These are phyloP conservation scores for Amblyteles armatorius DNA, from an alignment of 2,888 invertebrate genomes.

Conservation along the genomic window DNA sequence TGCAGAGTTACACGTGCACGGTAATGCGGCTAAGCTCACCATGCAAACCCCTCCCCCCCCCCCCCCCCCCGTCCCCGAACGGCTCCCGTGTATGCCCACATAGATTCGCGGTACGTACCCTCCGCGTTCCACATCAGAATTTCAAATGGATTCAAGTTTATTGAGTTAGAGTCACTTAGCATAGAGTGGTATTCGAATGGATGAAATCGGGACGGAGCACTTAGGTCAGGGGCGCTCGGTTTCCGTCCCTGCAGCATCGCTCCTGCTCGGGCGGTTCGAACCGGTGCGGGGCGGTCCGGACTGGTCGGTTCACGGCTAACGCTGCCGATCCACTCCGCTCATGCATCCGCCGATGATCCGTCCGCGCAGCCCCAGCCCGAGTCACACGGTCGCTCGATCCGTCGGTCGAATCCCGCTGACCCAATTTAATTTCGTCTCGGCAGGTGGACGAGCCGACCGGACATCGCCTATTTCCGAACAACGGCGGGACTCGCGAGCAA, in stretches of 20 bases:
- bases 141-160: slow-evolving; percentile 62
- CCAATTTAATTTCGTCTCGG: slow-evolving; percentile 47
- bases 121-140: slow-evolving; percentile 53
- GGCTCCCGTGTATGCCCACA: neutral
- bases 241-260: slow-evolving; percentile 18
- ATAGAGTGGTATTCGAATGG: slow-evolving; percentile 62
- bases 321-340: slow-evolving; percentile 5
- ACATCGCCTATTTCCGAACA: neutral
- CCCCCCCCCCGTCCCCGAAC: too few species aligned
- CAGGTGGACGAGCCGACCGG: slow-evolving; percentile 16
- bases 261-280: neutral
- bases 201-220: slow-evolving; percentile 56
- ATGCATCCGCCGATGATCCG: neutral
- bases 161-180: slow-evolving; percentile 63
- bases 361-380: neutral
- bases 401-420: slow-evolving; percentile 21
- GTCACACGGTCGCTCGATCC: slow-evolving; percentile 8
- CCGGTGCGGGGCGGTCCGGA: neutral
- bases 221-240: slow-evolving; percentile 47
- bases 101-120: neutral
- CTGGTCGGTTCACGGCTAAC: neutral
- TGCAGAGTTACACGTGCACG: neutral
- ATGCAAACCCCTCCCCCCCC: too few species aligned
- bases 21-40: neutral
- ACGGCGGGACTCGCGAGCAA: neutral